phyloP scores from a whole-genome alignment of 2,888 invertebrate genomes.

The Bhutanitis thaidina region DNA sequence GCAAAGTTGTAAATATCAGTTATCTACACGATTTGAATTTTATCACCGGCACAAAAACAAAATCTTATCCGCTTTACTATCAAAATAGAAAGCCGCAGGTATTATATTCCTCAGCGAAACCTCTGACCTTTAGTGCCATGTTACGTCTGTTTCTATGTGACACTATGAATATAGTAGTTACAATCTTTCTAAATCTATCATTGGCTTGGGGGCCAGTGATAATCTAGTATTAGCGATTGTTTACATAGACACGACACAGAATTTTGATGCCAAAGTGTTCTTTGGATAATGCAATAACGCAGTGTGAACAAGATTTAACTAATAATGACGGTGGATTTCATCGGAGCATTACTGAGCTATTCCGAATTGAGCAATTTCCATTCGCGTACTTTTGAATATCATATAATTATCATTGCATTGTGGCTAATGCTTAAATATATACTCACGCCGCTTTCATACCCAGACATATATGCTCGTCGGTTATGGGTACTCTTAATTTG shows the following conservation, averaged over 20 bases:
- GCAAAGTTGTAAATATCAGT: slow-evolving; percentile 10
- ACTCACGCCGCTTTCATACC: too few relatives aligned
- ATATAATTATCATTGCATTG: too few relatives aligned
- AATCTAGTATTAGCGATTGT: slow-evolving; percentile 47
- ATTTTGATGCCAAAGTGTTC: slow-evolving; percentile 21
- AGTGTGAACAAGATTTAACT: slow-evolving; percentile 7
- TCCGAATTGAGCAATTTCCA: too few relatives aligned
- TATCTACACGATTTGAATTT: slow-evolving; percentile 11
- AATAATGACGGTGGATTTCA: slow-evolving; percentile 9
- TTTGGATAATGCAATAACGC: slow-evolving; percentile 17
- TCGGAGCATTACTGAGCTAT: not conserved
- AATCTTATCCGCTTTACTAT: slow-evolving; percentile 16
- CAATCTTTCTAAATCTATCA: slow-evolving; percentile 37
- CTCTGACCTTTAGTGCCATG: slow-evolving; percentile 10
- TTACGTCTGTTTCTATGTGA: slow-evolving; percentile 16
- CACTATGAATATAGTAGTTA: slow-evolving; percentile 11
- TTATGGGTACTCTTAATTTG: too few relatives aligned
- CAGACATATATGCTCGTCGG: too few relatives aligned
- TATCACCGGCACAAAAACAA: slow-evolving; percentile 15
- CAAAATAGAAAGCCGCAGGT: slow-evolving; percentile 11
- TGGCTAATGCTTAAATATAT: too few relatives aligned
- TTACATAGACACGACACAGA: slow-evolving; percentile 32
- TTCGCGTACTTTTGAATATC: too few relatives aligned
- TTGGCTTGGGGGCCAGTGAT: slow-evolving; percentile 48
- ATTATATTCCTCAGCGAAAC: slow-evolving; percentile 1